These are phyloP conservation scores for Callipepla squamata DNA, from an alignment of 2,113 vertebrate species.

Conservation along the genomic window DNA sequence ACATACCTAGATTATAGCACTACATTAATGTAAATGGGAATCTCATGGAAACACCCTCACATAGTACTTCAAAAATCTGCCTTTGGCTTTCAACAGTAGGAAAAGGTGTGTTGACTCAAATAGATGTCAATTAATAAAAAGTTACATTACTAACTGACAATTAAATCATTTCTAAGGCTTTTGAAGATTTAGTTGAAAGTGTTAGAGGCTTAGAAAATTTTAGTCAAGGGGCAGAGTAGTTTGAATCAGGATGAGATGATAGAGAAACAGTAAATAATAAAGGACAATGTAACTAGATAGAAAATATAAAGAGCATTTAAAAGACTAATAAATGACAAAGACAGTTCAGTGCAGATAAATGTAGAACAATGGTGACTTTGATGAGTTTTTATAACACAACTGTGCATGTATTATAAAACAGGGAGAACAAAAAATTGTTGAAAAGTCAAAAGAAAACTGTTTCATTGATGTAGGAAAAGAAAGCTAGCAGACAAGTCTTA, in stretches of 20 bases:
- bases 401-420: slow-evolving; percentile 59
- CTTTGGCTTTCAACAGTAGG: neutral
- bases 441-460: slow-evolving; percentile 45
- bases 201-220: slow-evolving; percentile 12
- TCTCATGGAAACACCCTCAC: neutral
- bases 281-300: slow-evolving; percentile 41
- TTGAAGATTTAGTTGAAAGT: slow-evolving; percentile 38
- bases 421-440: slow-evolving; percentile 47
- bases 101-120: neutral
- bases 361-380: slow-evolving; percentile 66
- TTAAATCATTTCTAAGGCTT: neutral
- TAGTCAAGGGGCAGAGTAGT: neutral
- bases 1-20: neutral
- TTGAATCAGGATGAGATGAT: slow-evolving; percentile 19
- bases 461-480: slow-evolving; percentile 51
- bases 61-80: neutral
- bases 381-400: slow-evolving; percentile 65
- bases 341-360: slow-evolving; percentile 62
- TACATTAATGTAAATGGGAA: neutral
- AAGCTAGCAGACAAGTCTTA: neutral
- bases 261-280: slow-evolving; percentile 54
- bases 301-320: slow-evolving; percentile 59
- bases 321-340: slow-evolving; percentile 68
- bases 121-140: slow-evolving; percentile 7
- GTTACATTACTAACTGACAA: neutral